These are phyloP conservation scores for Centrocercus urophasianus DNA, from an alignment of 2,113 vertebrate genomes.

Conservation along the genomic window DNA sequence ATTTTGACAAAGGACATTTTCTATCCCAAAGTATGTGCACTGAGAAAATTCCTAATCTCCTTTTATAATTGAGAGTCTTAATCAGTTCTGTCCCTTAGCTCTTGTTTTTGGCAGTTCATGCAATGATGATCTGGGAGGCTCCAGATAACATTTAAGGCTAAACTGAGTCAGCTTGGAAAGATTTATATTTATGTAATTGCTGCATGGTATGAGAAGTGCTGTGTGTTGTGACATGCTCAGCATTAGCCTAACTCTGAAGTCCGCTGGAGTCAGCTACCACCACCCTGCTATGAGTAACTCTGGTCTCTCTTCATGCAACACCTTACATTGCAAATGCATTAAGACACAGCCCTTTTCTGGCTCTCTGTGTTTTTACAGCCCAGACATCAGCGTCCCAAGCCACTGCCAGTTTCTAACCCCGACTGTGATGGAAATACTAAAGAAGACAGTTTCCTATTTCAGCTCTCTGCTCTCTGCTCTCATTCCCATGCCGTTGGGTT, in stretches of 20 bases:
- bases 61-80: conserved; percentile 21
- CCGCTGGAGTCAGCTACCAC: conserved; percentile 21
- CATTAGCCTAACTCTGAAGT: conserved; percentile 32
- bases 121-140: conserved; percentile 54
- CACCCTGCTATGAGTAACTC: conserved; percentile 47
- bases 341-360: background rate
- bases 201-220: conserved; percentile 41
- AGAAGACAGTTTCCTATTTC: background rate
- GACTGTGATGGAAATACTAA: background rate
- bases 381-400: background rate
- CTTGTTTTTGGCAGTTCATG: background rate
- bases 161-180: conserved; percentile 55
- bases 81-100: background rate
- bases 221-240: background rate
- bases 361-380: background rate
- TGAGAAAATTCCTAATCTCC: background rate
- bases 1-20: background rate
- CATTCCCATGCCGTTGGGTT: background rate
- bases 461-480: background rate
- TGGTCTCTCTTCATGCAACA: conserved; percentile 1
- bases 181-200: conserved; percentile 48
- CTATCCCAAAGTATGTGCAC: background rate
- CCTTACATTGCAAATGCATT: background rate
- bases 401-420: background rate
- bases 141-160: conserved; percentile 62